phyloP scores from a whole-genome alignment of 1,140 invertebrate species.

The Drosophila lowei region DNA sequence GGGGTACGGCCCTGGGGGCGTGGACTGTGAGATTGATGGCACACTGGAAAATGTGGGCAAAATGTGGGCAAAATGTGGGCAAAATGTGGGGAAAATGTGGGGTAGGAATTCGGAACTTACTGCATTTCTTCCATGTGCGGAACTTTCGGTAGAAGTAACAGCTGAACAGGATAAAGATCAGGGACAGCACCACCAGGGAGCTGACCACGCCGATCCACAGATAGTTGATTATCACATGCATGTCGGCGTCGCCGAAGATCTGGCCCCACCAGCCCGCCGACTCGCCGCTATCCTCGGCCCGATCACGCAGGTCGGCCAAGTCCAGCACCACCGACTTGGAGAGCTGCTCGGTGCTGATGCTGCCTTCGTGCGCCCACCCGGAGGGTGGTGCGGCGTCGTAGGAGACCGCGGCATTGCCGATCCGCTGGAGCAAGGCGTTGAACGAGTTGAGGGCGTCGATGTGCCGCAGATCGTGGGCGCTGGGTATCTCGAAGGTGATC shows the following conservation, averaged over 20 bases:
- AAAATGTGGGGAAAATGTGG: not conserved
- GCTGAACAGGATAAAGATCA: constrained; percentile 80
- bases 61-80: not conserved
- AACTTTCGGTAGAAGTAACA: constrained; percentile 82
- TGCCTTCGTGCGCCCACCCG: constrained; percentile 38
- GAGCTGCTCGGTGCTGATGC: constrained; percentile 75
- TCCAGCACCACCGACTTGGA: constrained; percentile 78
- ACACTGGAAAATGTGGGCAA: not conserved
- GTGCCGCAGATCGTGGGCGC: constrained; percentile 73
- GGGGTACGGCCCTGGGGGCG: constrained; percentile 7
- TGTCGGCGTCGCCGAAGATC: constrained; percentile 69
- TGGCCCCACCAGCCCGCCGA: constrained; percentile 41
- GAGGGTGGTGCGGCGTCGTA: constrained; percentile 31
- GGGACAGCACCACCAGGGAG: constrained; percentile 70
- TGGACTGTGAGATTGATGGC: not conserved
- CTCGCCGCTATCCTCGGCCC: constrained; percentile 21
- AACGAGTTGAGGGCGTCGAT: constrained; percentile 77
- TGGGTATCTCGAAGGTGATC: constrained; percentile 82
- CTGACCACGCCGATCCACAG: constrained; percentile 81
- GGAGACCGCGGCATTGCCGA: constrained; percentile 59
- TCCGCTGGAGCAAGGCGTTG: constrained; percentile 69
- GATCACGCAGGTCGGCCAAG: constrained; percentile 69
- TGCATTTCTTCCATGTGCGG: constrained; percentile 82
- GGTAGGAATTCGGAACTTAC: constrained; percentile 60
- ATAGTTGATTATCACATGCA: constrained; percentile 81